Conservation (phyloP, 2,888 invertebrate species). For the Abrostola tripartita region DNA sequence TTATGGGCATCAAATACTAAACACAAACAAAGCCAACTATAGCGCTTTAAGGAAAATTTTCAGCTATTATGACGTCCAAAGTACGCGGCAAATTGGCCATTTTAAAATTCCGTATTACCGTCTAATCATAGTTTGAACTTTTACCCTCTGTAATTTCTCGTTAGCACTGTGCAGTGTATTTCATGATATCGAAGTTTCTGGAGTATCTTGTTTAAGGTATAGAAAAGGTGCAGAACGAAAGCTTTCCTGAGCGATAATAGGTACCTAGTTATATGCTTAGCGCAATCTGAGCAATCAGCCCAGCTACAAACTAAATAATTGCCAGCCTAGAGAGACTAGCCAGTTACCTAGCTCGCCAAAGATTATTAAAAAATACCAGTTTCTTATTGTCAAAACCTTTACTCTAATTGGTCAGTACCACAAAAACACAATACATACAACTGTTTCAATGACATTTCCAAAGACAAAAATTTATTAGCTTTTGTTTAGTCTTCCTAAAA, state of each 20-base stretch:
- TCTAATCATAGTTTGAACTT: conserved; percentile 66
- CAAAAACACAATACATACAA: no score
- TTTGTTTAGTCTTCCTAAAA: no score
- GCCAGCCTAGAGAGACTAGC: no score
- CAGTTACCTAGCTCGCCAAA: no score
- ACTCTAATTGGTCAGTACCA: no score
- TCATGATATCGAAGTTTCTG: conserved; percentile 32
- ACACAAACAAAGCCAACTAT: conserved; percentile 53
- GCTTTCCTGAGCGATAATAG: background rate
- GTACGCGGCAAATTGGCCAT: conserved; percentile 63
- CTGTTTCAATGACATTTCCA: no score
- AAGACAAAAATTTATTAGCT: no score
- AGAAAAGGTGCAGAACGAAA: background rate
- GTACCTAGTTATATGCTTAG: no score
- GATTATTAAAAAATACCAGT: no score
- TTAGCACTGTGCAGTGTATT: conserved; percentile 49
- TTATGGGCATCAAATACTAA: conserved; percentile 39
- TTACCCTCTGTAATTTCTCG: conserved; percentile 60
- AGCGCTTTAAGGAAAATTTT: conserved; percentile 60
- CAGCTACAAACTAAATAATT: no score
- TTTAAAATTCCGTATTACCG: conserved; percentile 63
- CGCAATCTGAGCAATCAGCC: no score
- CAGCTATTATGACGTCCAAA: conserved; percentile 62
- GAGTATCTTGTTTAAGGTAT: conserved; percentile 13
- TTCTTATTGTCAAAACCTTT: no score